phyloP scores from a whole-genome alignment of 2,113 vertebrate genomes.

The Bubalus kerabau region DNA sequence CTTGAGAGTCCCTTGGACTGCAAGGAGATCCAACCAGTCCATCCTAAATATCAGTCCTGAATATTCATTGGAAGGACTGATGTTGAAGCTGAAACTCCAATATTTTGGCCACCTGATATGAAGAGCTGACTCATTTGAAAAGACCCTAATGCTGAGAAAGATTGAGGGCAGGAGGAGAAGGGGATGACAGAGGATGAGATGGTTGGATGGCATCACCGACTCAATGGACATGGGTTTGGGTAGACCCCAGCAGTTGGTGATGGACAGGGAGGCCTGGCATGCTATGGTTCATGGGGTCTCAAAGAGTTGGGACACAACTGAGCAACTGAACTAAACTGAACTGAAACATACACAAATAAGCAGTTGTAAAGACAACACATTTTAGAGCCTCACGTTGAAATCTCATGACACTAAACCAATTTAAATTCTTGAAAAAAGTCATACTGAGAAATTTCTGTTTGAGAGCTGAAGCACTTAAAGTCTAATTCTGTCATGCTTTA shows the following conservation, averaged over 20 bases:
- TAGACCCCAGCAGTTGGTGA: background rate
- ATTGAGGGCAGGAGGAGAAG: background rate
- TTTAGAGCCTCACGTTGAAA: background rate
- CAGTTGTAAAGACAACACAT: background rate
- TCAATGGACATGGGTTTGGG: background rate
- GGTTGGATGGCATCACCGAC: background rate
- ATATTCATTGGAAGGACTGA: background rate
- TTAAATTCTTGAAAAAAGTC: background rate
- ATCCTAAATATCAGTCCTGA: background rate
- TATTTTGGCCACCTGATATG: background rate
- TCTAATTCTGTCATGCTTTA: background rate
- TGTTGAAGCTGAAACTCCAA: background rate
- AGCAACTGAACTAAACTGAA: background rate
- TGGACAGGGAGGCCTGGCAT: background rate
- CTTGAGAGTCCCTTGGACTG: background rate
- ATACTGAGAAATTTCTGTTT: background rate
- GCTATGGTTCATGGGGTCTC: rapidly evolving
- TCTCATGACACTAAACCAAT: background rate
- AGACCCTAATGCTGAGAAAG: background rate
- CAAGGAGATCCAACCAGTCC: background rate
- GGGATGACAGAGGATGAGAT: background rate
- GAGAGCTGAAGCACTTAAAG: background rate
- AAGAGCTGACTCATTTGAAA: background rate
- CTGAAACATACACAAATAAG: background rate
- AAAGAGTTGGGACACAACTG: background rate